Percentiles rank a stretch among this genome's conserved stretches.
phyloP scores from a whole-genome alignment of 2,888 invertebrate genomes.

The Plemyria rubiginata region DNA sequence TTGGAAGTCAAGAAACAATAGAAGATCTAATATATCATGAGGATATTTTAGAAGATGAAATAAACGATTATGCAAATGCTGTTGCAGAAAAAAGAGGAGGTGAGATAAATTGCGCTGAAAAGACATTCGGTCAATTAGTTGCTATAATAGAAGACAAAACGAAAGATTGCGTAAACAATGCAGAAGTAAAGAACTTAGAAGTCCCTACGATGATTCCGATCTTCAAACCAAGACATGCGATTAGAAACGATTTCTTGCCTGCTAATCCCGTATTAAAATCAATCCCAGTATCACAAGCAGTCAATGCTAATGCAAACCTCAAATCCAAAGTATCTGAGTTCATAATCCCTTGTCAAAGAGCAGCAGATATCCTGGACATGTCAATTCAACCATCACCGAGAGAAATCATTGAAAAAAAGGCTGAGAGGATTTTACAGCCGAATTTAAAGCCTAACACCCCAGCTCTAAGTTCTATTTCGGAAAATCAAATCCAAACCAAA shows the following conservation, averaged over 20 bases:
- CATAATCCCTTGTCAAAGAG: conserved; percentile 57
- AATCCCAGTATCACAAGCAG: conserved; percentile 23
- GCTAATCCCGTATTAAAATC: conserved; percentile 29
- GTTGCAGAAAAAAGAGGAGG: conserved; percentile 4
- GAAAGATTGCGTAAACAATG: conserved; percentile 29
- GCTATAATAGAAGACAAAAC: conserved; percentile 34
- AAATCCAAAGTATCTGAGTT: conserved; percentile 40
- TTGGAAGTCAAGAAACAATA: conserved; percentile 10
- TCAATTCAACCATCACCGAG: conserved; percentile 38
- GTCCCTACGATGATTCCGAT: conserved; percentile 34
- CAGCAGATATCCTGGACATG: conserved; percentile 56
- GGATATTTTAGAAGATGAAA: conserved; percentile 34
- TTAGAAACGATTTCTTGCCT: conserved; percentile 13
- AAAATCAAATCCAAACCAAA: conserved; percentile 39
- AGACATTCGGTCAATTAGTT: conserved; percentile 29
- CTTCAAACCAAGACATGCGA: conserved; percentile 32
- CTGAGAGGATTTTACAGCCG: conserved; percentile 16
- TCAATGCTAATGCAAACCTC: conserved; percentile 11
- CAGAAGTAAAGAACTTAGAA: conserved; percentile 24
- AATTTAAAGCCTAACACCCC: conserved; percentile 40
- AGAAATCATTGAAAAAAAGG: conserved; percentile 29
- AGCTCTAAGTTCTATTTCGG: conserved; percentile 39
- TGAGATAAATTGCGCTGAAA: conserved; percentile 26
- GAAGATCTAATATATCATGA: conserved; percentile 15
- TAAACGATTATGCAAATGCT: conserved; percentile 16